These are phyloP conservation scores for Mythimna albipuncta DNA, from an alignment of 2,888 invertebrate genomes.

Conservation along the genomic window DNA sequence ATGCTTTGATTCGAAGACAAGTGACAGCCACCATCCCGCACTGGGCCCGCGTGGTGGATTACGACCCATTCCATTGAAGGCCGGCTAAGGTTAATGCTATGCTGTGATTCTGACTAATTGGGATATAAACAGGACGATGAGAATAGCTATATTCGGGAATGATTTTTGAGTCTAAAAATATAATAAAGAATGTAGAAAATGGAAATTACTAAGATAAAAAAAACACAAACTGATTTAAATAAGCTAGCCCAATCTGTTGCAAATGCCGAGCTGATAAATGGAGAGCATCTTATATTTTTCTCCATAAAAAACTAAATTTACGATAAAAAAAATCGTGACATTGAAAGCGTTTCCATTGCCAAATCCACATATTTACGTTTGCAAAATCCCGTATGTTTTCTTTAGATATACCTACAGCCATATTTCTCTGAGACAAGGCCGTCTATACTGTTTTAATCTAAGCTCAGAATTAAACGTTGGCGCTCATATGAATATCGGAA, in stretches of 20 bases:
- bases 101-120: neutral
- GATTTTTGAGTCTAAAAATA: too few relatives aligned
- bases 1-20: too few relatives aligned
- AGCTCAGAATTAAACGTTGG: slow-evolving; percentile 14
- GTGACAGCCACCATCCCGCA: too few relatives aligned
- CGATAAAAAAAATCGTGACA: neutral
- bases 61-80: too few relatives aligned
- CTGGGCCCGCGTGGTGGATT: too few relatives aligned
- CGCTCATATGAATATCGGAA: slow-evolving; percentile 34
- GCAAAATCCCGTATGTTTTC: slow-evolving; percentile 9
- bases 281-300: neutral
- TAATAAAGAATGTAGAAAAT: neutral
- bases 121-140: neutral
- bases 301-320: neutral
- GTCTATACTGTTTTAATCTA: neutral
- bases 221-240: neutral
- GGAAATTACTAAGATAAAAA: neutral
- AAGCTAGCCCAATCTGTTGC: neutral
- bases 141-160: too few relatives aligned
- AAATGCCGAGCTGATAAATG: neutral
- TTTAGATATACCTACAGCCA: neutral
- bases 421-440: slow-evolving; percentile 26
- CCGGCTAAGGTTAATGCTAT: neutral
- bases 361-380: slow-evolving; percentile 2
- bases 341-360: slow-evolving; percentile 23